Conservation (phyloP, 2,113 vertebrate species). For the Ictidomys tridecemlineatus region DNA sequence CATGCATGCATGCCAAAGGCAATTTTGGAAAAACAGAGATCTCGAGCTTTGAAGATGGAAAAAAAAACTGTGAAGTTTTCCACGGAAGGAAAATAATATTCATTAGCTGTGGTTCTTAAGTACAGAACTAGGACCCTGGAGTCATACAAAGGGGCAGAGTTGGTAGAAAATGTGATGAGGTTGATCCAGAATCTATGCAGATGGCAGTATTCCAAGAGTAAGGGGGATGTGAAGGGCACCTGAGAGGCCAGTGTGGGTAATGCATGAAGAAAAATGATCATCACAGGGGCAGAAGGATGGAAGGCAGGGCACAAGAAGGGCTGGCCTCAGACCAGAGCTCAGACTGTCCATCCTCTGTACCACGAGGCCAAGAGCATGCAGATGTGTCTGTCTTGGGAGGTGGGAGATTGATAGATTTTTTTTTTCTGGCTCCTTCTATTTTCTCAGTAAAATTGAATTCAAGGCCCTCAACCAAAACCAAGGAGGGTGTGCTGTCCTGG, state of each 20-base stretch:
- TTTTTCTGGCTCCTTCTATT: not conserved
- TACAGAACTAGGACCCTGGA: not conserved
- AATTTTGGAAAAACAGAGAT: not conserved
- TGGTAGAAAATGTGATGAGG: not conserved
- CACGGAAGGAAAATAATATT: not conserved
- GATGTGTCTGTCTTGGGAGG: rapidly evolving
- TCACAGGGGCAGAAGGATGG: not conserved
- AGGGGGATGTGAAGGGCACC: too few species aligned
- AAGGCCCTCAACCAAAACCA: not conserved
- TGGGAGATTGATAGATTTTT: not conserved
- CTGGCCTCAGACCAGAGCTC: not conserved
- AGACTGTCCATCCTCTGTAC: rapidly evolving
- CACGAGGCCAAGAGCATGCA: not conserved
- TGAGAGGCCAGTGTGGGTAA: not conserved
- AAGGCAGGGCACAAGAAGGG: not conserved
- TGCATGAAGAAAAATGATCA: not conserved
- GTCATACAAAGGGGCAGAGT: not conserved
- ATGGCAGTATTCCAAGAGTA: not conserved
- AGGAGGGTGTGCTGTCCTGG: not conserved
- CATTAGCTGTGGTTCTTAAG: not conserved
- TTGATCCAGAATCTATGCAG: not conserved
- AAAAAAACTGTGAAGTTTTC: not conserved
- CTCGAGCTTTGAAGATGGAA: not conserved
- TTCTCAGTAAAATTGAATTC: not conserved
- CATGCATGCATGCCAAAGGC: not conserved